phyloP scores from a whole-genome alignment of 92 coral and sea anemone genomes.

The Palythoa grandis region DNA sequence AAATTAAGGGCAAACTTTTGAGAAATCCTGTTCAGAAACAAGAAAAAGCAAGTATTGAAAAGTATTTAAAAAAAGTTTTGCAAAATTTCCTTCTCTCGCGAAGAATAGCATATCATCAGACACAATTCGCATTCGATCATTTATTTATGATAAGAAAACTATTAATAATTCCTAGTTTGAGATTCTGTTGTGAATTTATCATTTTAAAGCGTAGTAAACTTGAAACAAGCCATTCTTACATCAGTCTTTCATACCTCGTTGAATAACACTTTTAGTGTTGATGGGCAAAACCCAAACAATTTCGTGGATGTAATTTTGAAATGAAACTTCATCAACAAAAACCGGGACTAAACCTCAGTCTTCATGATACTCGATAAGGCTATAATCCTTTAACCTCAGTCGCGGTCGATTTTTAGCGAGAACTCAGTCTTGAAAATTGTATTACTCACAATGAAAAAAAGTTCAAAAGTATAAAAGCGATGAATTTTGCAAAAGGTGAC shows the following conservation, averaged over 20 bases:
- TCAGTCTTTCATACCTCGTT: constrained; percentile 5
- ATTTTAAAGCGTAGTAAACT: constrained; percentile 28
- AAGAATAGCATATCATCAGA: neutral
- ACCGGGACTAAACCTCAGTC: neutral
- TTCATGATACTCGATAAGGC: neutral
- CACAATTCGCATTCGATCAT: constrained; percentile 20
- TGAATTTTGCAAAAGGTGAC: constrained; percentile 9
- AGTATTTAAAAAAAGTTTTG: neutral
- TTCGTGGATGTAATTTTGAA: constrained; percentile 2
- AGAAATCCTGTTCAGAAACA: neutral
- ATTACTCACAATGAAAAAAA: neutral
- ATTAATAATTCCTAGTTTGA: constrained; percentile 21
- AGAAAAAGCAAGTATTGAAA: neutral
- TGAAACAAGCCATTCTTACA: constrained; percentile 22
- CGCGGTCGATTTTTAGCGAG: neutral
- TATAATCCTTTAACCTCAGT: neutral
- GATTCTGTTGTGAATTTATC: constrained; percentile 2
- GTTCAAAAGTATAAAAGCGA: neutral
- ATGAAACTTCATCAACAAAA: neutral
- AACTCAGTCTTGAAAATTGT: neutral
- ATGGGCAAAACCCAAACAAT: constrained; percentile 13
- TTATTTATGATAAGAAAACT: constrained; percentile 20
- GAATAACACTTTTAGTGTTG: constrained; percentile 28
- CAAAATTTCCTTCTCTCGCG: constrained; percentile 1
- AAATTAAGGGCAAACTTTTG: neutral